Evolutionary conservation across 2,888 invertebrate genomes (phyloP), one percentile per base, ranked within the genome.

Genomic region (Pantelozetes paolii): DNA sequence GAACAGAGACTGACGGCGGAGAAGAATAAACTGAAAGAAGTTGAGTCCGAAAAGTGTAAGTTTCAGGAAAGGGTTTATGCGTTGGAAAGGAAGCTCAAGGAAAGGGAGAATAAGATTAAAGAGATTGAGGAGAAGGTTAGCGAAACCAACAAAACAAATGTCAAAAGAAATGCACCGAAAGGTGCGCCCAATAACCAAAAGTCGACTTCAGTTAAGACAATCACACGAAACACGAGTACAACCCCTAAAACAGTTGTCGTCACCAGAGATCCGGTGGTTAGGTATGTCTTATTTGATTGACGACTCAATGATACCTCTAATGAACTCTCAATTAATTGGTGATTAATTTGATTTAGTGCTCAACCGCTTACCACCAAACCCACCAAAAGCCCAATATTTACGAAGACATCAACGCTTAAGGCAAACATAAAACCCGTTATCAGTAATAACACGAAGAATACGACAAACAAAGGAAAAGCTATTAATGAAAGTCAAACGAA

Each of bases 31-130:
- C 20, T 73, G 1, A 74, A 72, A 72, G 23, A 36, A 48, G 8
- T 40, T 13, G 67, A 74, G 73, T 28, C 40, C 15, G 72, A 73
- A n/a, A 74, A 74, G 28, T 42, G 13, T 3, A 42, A 50, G 18
- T 30, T 26, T 69, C 73, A 73, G 28, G 73, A 73, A 36, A 45
- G 45, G 40, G 30, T 69, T 20, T 73, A 73, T 73, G 45, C 30
- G 32, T 30, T 73, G 15, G 73, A 73, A 50, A 54, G 69, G 20
- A 45, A 54, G 20, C 9, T 40, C 2, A 73, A 73, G 48, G 73
- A 73, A 70, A 67, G 54, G 36, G 67, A 69, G 15, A 13, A 20
- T n/a, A 67, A 45, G 36, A 73, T 73, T 23, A 42, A 50, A 50
- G 73, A 73, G 40, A n/a, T 67, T 8, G 73, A 73, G 48, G 69